A percentile compares a stretch with the other conserved stretches of the same genome.
These are phyloP conservation scores for Antheraea assamensis DNA, from an alignment of 2,888 invertebrate genomes.

Conservation along the genomic window DNA sequence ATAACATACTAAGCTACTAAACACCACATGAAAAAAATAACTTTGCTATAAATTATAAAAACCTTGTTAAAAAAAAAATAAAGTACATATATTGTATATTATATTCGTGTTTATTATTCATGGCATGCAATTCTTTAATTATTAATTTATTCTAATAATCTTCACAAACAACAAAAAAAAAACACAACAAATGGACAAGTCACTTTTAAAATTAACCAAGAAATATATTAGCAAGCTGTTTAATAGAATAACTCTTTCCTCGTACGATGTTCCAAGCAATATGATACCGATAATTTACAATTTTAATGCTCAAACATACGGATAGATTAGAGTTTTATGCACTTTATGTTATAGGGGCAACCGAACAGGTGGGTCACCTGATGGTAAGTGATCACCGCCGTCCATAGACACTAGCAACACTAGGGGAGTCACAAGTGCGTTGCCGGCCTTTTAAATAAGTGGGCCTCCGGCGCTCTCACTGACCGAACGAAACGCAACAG, in stretches of 20 bases:
- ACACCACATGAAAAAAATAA: background rate
- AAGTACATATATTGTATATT: background rate
- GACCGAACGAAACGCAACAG: too few species aligned
- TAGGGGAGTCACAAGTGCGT: too few species aligned
- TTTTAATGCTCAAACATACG: background rate
- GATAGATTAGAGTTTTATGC: constrained; percentile 29
- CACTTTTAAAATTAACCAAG: background rate
- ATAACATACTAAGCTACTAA: background rate
- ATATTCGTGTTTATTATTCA: background rate
- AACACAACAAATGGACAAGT: background rate
- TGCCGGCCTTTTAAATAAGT: too few species aligned
- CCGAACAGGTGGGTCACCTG: too few species aligned
- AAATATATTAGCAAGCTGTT: background rate
- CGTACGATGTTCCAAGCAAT: background rate
- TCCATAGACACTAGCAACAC: too few species aligned
- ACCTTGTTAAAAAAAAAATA: background rate
- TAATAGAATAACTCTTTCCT: background rate
- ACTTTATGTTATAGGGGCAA: too few species aligned
- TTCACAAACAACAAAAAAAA: background rate
- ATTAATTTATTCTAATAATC: background rate
- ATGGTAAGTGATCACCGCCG: too few species aligned
- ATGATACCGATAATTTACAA: background rate
- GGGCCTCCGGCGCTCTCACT: too few species aligned
- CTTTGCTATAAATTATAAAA: background rate
- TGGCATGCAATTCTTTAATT: background rate